Conservation (phyloP, 1,140 invertebrate genomes). For the Oryzaephilus surinamensis region DNA sequence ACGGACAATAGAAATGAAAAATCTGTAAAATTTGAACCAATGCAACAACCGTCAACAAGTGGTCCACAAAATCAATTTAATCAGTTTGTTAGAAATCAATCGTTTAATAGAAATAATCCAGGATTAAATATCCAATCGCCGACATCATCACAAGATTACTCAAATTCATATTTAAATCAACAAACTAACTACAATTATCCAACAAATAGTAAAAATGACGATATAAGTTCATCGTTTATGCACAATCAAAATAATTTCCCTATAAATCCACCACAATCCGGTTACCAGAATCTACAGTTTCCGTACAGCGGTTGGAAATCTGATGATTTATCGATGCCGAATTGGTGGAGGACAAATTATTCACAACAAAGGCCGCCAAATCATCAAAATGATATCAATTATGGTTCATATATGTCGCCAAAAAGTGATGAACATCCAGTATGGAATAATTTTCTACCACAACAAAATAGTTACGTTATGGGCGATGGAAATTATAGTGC, state of each 20-base stretch:
- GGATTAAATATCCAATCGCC: slow-evolving; percentile 4
- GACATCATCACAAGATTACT: slow-evolving; percentile 16
- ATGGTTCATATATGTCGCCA: slow-evolving; percentile 2
- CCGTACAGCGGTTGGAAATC: too few species aligned
- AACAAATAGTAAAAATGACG: too few species aligned
- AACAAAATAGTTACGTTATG: slow-evolving; percentile 15
- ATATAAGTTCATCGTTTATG: too few species aligned
- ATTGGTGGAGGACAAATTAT: background rate
- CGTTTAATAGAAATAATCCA: too few species aligned
- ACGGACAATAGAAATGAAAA: slow-evolving; percentile 18
- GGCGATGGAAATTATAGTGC: slow-evolving; percentile 8
- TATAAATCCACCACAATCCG: too few species aligned
- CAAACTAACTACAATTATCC: slow-evolving; percentile 16
- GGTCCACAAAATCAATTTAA: slow-evolving; percentile 11
- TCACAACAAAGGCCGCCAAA: slow-evolving; percentile 12
- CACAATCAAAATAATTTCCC: too few species aligned
- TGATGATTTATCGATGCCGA: slow-evolving; percentile 5
- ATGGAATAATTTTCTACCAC: slow-evolving; percentile 13
- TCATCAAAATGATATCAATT: slow-evolving; percentile 10
- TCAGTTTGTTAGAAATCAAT: too few species aligned
- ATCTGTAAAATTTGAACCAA: slow-evolving; percentile 8
- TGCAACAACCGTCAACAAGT: slow-evolving; percentile 13
- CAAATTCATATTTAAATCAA: slow-evolving; percentile 15
- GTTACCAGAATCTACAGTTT: too few species aligned
- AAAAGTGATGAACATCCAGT: slow-evolving; percentile 3